A percentile compares a stretch with the other conserved stretches of the same genome.
These are phyloP conservation scores for Petromus typicus DNA, from an alignment of 2,113 vertebrate species.

Conservation along the genomic window DNA sequence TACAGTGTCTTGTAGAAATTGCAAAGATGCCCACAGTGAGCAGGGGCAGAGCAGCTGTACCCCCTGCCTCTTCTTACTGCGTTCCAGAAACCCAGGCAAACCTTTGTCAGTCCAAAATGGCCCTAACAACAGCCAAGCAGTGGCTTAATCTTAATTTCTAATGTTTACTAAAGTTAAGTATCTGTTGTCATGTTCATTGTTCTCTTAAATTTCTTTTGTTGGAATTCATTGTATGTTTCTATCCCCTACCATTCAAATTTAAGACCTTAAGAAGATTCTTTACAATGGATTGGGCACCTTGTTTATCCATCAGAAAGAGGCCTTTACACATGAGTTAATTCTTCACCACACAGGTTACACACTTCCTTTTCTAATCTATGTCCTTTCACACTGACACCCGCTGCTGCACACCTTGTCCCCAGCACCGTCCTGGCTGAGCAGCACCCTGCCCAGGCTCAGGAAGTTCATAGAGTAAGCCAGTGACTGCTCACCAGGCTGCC, in stretches of 20 bases:
- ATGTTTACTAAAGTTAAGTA: background rate
- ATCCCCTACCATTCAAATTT: background rate
- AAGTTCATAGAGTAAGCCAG: background rate
- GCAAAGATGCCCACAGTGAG: background rate
- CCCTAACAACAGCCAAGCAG: background rate
- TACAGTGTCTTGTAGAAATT: background rate
- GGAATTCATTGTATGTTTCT: background rate
- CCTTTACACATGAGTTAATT: background rate
- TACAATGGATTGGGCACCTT: background rate
- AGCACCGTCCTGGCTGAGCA: background rate
- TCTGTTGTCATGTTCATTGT: background rate
- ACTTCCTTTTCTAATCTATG: background rate
- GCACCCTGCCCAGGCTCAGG: background rate
- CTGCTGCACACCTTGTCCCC: rapidly evolving
- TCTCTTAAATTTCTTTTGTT: background rate
- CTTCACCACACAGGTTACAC: background rate
- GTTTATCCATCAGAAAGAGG: background rate
- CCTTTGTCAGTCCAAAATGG: background rate
- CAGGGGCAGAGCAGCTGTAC: background rate
- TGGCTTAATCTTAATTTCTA: background rate
- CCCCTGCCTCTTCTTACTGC: background rate
- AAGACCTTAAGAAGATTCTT: background rate
- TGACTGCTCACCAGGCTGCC: background rate
- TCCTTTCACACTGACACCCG: background rate
- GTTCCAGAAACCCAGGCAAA: background rate